Evolutionary conservation across 2,113 vertebrate species (phyloP).

Genomic region (Shinisaurus crocodilurus): DNA sequence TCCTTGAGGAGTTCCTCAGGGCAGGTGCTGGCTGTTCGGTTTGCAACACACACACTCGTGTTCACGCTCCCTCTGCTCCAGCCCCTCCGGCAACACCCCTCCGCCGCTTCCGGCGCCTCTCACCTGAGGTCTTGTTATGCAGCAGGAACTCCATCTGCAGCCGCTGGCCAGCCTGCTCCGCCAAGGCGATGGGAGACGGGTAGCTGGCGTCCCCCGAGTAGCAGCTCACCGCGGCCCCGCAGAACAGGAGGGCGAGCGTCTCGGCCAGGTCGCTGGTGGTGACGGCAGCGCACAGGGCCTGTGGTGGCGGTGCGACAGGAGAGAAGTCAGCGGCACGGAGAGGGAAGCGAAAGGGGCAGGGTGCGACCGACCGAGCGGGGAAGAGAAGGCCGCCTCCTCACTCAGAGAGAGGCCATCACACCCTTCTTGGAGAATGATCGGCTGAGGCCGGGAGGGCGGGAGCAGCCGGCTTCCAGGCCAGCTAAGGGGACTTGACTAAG

Average conservation of each 20-base stretch:
- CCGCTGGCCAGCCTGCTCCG: slow-evolving; percentile 81
- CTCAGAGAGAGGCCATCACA: neutral
- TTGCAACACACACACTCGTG: neutral
- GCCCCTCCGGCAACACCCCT: neutral
- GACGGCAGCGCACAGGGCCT: slow-evolving; percentile 91
- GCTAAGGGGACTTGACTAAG: neutral
- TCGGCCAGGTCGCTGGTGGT: slow-evolving; percentile 92
- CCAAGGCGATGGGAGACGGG: slow-evolving; percentile 82
- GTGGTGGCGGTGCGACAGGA: neutral
- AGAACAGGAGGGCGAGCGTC: slow-evolving; percentile 91
- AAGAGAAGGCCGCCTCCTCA: too few species aligned
- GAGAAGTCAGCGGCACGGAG: neutral
- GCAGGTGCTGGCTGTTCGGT: neutral
- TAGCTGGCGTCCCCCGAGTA: slow-evolving; percentile 80
- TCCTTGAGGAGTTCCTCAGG: too few species aligned
- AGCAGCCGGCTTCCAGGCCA: neutral
- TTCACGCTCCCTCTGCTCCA: too few species aligned
- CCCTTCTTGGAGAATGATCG: fast-evolving
- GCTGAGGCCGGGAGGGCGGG: neutral
- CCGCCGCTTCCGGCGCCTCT: neutral
- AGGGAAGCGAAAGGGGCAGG: slow-evolving; percentile 25
- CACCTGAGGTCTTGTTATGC: slow-evolving; percentile 90
- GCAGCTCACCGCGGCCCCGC: slow-evolving; percentile 89
- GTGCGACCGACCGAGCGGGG: neutral
- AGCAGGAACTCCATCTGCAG: slow-evolving; percentile 91